phyloP scores from a whole-genome alignment of 2,888 invertebrate genomes.

The Tiphia femorata region DNA sequence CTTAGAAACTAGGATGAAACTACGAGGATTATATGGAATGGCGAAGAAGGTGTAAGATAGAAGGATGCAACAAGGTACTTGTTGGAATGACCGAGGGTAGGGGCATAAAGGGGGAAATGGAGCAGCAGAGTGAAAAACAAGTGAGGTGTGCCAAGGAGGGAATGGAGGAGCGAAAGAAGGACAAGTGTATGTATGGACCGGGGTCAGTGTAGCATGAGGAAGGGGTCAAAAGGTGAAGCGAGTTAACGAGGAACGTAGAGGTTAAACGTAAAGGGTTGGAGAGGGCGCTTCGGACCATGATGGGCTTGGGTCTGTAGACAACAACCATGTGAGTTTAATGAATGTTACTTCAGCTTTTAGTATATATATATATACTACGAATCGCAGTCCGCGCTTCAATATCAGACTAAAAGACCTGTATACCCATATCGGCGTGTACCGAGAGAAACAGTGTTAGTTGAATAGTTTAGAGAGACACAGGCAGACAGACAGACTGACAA shows the following conservation, averaged over 20 bases:
- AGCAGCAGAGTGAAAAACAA: not conserved
- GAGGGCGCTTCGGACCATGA: too few species aligned
- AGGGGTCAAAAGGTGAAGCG: not conserved
- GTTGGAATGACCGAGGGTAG: not conserved
- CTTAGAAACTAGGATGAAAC: too few species aligned
- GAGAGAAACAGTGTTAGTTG: conserved; percentile 54
- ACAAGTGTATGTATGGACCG: too few species aligned
- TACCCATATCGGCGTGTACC: conserved; percentile 51
- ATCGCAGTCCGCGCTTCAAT: conserved; percentile 40
- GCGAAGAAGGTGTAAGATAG: conserved; percentile 2
- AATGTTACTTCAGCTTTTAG: conserved; percentile 43
- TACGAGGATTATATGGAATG: too few species aligned
- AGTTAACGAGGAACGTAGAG: not conserved
- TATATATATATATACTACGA: conserved; percentile 32
- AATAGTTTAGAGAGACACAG: conserved; percentile 45
- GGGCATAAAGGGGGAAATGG: not conserved
- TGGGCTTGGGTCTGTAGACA: too few species aligned
- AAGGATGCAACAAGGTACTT: not conserved
- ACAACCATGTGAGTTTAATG: conserved; percentile 14
- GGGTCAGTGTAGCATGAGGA: too few species aligned
- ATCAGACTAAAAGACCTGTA: conserved; percentile 38
- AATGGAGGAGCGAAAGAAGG: too few species aligned
- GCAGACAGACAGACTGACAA: conserved; percentile 58
- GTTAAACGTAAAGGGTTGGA: conserved; percentile 26
- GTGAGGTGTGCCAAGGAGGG: not conserved